Evolutionary conservation across 2,888 invertebrate genomes (phyloP).

Genomic region (Tiphia femorata): DNA sequence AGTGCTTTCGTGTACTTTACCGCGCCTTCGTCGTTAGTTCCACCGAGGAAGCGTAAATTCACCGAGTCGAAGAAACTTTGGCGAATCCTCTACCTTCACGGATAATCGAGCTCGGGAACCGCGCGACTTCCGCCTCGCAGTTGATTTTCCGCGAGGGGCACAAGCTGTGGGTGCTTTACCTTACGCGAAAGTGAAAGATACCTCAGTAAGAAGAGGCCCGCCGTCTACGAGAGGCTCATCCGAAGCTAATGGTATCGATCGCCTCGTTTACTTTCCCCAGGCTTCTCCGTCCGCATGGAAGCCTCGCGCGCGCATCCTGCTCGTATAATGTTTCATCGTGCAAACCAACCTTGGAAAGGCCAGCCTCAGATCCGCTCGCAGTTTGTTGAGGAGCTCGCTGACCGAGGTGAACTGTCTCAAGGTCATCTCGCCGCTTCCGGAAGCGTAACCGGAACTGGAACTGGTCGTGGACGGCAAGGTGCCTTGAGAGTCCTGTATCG

Average conservation of each 20-base stretch:
- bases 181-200: too few species aligned
- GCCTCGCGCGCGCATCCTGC: too few species aligned
- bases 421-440: constrained; percentile 85
- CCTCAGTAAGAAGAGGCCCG: too few species aligned
- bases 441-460: constrained; percentile 69
- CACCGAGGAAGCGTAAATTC: constrained; percentile 20
- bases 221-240: too few species aligned
- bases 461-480: constrained; percentile 66
- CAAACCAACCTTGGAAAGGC: constrained; percentile 85
- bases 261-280: too few species aligned
- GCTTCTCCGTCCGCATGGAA: too few species aligned
- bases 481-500: constrained; percentile 61
- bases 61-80: too few species aligned
- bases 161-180: too few species aligned
- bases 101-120: constrained; percentile 24
- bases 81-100: constrained; percentile 25
- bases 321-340: not conserved
- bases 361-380: constrained; percentile 86
- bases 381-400: constrained; percentile 87
- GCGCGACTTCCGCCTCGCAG: too few species aligned
- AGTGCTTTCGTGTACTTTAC: constrained; percentile 9
- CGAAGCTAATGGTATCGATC: too few species aligned
- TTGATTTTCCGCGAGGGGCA: constrained; percentile 11
- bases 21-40: constrained; percentile 18
- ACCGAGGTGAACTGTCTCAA: constrained; percentile 88